These are phyloP conservation scores for Cheilosia urbana DNA, from an alignment of 2,888 invertebrate species.

Conservation along the genomic window DNA sequence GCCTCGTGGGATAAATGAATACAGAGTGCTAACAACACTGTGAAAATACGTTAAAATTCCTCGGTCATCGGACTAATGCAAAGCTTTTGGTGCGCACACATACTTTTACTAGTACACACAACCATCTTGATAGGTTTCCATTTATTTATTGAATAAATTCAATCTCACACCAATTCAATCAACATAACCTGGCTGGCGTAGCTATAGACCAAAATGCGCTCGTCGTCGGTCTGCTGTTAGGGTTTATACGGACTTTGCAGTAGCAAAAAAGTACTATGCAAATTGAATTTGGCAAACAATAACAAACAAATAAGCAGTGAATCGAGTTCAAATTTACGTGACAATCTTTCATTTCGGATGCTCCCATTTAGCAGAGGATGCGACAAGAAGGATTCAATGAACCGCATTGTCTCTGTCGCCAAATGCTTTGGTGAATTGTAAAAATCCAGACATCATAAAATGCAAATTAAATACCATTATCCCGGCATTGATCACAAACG, in stretches of 20 bases:
- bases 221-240: slow-evolving; percentile 1
- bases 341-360: slow-evolving; percentile 15
- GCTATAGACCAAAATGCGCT: slow-evolving; percentile 1
- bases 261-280: background rate
- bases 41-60: slow-evolving; percentile 14
- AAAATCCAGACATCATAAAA: slow-evolving; percentile 64
- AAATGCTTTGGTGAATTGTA: slow-evolving; percentile 15
- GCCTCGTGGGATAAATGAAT: too few species aligned
- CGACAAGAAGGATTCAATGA: slow-evolving; percentile 43
- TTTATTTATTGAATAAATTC: slow-evolving; percentile 33
- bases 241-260: too few species aligned
- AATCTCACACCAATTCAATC: background rate
- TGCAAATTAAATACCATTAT: slow-evolving; percentile 63
- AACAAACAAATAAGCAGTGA: slow-evolving; percentile 47
- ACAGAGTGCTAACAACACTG: too few species aligned
- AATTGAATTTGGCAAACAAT: slow-evolving; percentile 46
- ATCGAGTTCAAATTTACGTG: slow-evolving; percentile 59
- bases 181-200: background rate
- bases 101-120: background rate
- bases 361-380: background rate
- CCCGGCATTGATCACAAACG: slow-evolving; percentile 30
- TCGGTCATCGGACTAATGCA: slow-evolving; percentile 9
- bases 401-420: slow-evolving; percentile 52
- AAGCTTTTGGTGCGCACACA: background rate
- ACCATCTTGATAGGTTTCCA: background rate